phyloP scores from a whole-genome alignment of 1,140 invertebrate genomes.

The Euborellia annulipes region DNA sequence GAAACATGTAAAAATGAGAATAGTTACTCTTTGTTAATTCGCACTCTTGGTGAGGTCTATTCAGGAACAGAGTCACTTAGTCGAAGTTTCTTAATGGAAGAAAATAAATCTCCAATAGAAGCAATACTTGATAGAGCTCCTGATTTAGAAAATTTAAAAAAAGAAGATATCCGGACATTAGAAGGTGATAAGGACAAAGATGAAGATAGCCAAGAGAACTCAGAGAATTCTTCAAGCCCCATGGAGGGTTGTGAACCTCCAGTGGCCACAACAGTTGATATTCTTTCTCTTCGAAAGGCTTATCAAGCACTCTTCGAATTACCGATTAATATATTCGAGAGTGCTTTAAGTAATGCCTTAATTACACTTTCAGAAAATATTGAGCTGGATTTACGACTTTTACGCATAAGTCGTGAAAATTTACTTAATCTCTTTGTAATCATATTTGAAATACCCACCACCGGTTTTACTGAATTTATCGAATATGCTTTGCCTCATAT shows the following conservation, averaged over 20 bases:
- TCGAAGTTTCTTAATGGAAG: constrained; percentile 42
- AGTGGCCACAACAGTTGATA: constrained; percentile 37
- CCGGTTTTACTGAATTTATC: constrained; percentile 64
- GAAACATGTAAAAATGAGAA: constrained; percentile 41
- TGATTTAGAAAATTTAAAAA: constrained; percentile 33
- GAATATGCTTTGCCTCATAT: constrained; percentile 66
- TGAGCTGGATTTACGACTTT: constrained; percentile 52
- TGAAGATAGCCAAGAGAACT: constrained; percentile 40
- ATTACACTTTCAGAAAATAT: constrained; percentile 53
- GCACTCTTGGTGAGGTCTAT: constrained; percentile 53
- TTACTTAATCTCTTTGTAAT: constrained; percentile 67
- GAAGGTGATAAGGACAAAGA: constrained; percentile 74
- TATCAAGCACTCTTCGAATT: constrained; percentile 41
- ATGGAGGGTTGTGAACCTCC: constrained; percentile 16
- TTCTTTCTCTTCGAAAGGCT: constrained; percentile 41
- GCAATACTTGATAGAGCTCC: constrained; percentile 31
- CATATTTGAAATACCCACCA: constrained; percentile 71
- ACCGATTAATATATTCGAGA: constrained; percentile 39
- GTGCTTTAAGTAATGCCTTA: constrained; percentile 63
- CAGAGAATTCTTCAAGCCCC: background rate
- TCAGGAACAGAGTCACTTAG: constrained; percentile 50
- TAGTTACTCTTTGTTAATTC: constrained; percentile 46
- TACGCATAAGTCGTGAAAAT: constrained; percentile 30
- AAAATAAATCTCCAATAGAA: constrained; percentile 28
- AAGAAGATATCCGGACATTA: constrained; percentile 48